Base-by-base conservation (phyloP, 64 coral and sea anemone species). In the Actinia equina region DNA sequence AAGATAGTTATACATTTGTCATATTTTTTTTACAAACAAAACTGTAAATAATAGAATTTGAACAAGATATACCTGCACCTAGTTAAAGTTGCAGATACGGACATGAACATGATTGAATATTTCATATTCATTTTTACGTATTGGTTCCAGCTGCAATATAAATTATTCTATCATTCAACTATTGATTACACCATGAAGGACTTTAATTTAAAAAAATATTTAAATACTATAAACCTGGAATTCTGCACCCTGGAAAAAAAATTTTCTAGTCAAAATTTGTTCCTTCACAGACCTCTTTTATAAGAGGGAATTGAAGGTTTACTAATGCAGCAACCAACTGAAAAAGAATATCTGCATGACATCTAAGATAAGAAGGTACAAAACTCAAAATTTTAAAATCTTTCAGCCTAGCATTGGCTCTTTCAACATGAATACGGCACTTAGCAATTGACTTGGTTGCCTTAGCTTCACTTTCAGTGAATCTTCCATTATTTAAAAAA, bases 311-410 rank as follows among this genome's bases (percentile, higher is more conserved):
- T 44, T 69, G 60, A 17, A 85, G 65, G 59, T 87, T 87, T 51
- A 71, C 85, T 45, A 87, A 49, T 71, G 83, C 85, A 17, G 85
- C 85, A 77, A 46, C 37, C 45, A 87, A 69, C 62, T 87, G 85
- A 87, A 87, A 87, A 17, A 87, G 23, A n/a, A 74, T n/a, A 76
- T 87, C 85, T 25, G 61, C 61, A 86, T 86, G 64, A 67, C 6
- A 69, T 37, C 84, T 59, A 43, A 67, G 45, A 70, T 86, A 86
- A n/a, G 84, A 70, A 13, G 84, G 84, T 12, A 86, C 45, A 45
- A 85, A 85, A 85, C 84, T 64, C 60, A 85, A 64, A 85, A 85
- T 85, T 85, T 62, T 85, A 86, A 86, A 86, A 63, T 86, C 84
- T 44, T 86, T 86, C 16, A 86, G 84, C 10, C 55, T 12, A 57